These are phyloP conservation scores for Lypha dubia DNA, from an alignment of 2,888 invertebrate genomes.

Conservation along the genomic window DNA sequence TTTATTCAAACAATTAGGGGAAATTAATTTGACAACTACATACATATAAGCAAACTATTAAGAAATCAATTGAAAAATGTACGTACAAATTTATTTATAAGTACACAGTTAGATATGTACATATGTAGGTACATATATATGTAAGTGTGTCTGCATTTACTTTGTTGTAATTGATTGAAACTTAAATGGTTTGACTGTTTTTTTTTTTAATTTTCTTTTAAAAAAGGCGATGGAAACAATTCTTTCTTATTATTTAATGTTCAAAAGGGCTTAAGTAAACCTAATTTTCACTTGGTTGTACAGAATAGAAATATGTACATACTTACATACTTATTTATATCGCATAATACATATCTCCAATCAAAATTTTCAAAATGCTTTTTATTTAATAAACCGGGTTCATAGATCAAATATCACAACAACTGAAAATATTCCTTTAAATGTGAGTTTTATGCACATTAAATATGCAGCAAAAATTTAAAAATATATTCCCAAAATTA, in stretches of 20 bases:
- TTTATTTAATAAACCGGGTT: no score
- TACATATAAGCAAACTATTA: slow-evolving; percentile 65
- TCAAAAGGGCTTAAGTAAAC: neutral
- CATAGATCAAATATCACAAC: no score
- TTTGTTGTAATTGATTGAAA: neutral
- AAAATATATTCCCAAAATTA: no score
- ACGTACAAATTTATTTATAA: no score
- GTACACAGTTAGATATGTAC: no score
- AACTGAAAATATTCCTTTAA: no score
- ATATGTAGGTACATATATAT: neutral
- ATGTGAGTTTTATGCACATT: no score
- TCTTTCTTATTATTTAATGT: neutral
- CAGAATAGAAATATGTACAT: no score
- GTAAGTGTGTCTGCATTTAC: neutral
- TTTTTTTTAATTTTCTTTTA: neutral
- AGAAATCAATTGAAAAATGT: slow-evolving; percentile 31
- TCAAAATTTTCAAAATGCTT: no score
- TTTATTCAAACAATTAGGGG: slow-evolving; percentile 68
- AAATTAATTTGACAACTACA: slow-evolving; percentile 69
- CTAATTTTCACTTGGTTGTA: no score
- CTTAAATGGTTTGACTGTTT: neutral
- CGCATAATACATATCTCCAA: neutral
- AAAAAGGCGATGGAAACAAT: neutral
- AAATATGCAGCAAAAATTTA: no score
- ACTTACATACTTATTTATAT: neutral